These are phyloP conservation scores for Bombus superbus DNA, from an alignment of 1,140 invertebrate species.

Conservation along the genomic window DNA sequence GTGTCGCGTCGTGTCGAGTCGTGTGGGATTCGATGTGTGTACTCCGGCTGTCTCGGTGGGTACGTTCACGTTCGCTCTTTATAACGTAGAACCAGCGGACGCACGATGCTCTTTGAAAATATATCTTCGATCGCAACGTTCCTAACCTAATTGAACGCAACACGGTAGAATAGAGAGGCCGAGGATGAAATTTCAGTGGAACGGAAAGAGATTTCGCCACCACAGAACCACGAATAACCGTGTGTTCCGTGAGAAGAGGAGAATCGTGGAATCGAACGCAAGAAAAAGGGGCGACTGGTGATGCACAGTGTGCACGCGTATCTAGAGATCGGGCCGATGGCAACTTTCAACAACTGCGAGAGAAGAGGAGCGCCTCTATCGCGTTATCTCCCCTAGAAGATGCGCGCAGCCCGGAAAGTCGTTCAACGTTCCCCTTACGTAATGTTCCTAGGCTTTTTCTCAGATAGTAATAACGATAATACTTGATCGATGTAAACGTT, in stretches of 20 bases:
- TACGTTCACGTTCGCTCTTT: neutral
- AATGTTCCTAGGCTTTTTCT: constrained; percentile 5
- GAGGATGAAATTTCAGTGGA: neutral
- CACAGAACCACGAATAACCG: neutral
- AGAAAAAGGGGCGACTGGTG: neutral
- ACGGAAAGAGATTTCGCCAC: neutral
- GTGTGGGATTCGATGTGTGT: neutral
- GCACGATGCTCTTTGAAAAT: neutral
- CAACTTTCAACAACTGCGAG: neutral
- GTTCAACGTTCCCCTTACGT: constrained; percentile 28
- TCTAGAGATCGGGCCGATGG: neutral
- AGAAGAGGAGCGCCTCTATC: constrained; percentile 5
- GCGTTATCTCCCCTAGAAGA: constrained; percentile 44
- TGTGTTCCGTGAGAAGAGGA: neutral
- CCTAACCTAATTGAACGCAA: neutral
- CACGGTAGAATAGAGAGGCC: neutral
- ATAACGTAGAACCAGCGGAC: neutral
- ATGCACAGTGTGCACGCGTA: constrained; percentile 4
- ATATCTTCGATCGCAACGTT: constrained; percentile 12
- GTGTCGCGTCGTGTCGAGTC: neutral
- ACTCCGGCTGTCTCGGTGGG: neutral
- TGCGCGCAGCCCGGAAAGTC: neutral
- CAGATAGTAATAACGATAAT: constrained; percentile 46
- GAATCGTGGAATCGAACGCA: neutral
- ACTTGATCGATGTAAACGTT: constrained; percentile 20